These are phyloP conservation scores for Phaonia tiefii DNA, from an alignment of 2,888 invertebrate species.

Conservation along the genomic window DNA sequence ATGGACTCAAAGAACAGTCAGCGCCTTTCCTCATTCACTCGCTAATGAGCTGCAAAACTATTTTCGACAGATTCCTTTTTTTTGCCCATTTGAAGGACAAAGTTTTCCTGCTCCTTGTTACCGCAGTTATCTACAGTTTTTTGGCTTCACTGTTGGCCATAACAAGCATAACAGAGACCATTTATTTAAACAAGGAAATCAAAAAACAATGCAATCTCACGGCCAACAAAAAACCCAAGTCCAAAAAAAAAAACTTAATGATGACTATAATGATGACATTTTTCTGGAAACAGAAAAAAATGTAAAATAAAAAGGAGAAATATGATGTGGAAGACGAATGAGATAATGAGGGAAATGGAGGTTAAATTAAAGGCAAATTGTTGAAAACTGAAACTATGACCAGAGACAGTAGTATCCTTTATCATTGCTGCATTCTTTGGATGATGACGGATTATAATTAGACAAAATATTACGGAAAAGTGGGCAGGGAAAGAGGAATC, in stretches of 20 bases:
- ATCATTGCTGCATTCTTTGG: not conserved
- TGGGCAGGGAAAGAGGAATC: too few species aligned
- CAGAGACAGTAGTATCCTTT: slow-evolving; percentile 5
- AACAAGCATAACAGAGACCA: slow-evolving; percentile 40
- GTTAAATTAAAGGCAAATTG: slow-evolving; percentile 34
- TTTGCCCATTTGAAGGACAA: not conserved
- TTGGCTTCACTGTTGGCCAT: slow-evolving; percentile 35
- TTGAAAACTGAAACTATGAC: slow-evolving; percentile 37
- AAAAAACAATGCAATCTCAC: slow-evolving; percentile 3
- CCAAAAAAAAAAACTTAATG: slow-evolving; percentile 42
- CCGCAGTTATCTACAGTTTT: not conserved
- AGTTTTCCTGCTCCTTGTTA: slow-evolving; percentile 40
- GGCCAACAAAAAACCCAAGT: not conserved
- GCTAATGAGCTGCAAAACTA: slow-evolving; percentile 70
- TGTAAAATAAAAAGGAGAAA: not conserved
- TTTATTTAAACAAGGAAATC: slow-evolving; percentile 1
- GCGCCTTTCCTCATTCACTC: slow-evolving; percentile 45
- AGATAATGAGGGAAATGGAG: slow-evolving; percentile 21
- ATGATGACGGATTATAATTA: slow-evolving; percentile 70
- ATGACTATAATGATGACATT: slow-evolving; percentile 65
- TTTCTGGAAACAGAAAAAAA: slow-evolving; percentile 12
- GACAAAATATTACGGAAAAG: slow-evolving; percentile 47
- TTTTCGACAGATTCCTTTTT: slow-evolving; percentile 42
- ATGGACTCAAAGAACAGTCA: slow-evolving; percentile 26
- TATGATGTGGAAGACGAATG: not conserved